Base-by-base conservation (phyloP, 2,888 invertebrate species). In the Myopa testacea region DNA sequence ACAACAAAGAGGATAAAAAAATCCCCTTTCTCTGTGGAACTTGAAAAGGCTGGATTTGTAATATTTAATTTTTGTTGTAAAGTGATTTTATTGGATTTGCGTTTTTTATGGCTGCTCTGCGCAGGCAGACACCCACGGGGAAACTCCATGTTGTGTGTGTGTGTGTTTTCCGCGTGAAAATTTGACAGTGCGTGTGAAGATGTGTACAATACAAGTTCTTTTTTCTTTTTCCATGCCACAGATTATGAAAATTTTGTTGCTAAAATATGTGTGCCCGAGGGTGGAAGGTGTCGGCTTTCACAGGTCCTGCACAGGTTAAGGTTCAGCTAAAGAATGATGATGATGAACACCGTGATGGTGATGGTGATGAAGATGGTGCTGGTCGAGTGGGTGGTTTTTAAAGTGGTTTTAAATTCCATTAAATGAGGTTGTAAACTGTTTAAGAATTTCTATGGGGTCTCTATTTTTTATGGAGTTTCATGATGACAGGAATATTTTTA, bases 371-470 rank as follows among this genome's bases (percentile, higher is more conserved):
- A 50, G 14, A 4, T 16, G 16, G 8, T 16, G 55, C 16, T 16
- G 55, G 55, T 14, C 19, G 72, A 26, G 69, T 40, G 45, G 62
- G 62, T 40, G 38, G 78, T 77, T 80, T 76, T 71, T 65, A 78
- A 82, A 82, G 83, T 82, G 81, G 81, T 83, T 83, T 81, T 81
- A 88, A 87, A 88, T 87, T 88, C 88, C 87, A 88, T 87, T 88
- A 88, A 88, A 86, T 86, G 85, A 83, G 85, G 84, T 87, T 87
- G 85, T 68, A 75, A 75, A 75, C 45, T 38, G 69, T 45, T 68
- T 60, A 12, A 60, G 60, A 69, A 60, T 73, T 73, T 26, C 45
- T 45, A 10, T 63, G 26, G 62, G 34, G 14, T 50, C 3, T 50
- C 50, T 50, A 50, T 50, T 50, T 14, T 1, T 2, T 50, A 14